Base-by-base conservation (phyloP, 2,888 invertebrate species). In the Idaea straminata region DNA sequence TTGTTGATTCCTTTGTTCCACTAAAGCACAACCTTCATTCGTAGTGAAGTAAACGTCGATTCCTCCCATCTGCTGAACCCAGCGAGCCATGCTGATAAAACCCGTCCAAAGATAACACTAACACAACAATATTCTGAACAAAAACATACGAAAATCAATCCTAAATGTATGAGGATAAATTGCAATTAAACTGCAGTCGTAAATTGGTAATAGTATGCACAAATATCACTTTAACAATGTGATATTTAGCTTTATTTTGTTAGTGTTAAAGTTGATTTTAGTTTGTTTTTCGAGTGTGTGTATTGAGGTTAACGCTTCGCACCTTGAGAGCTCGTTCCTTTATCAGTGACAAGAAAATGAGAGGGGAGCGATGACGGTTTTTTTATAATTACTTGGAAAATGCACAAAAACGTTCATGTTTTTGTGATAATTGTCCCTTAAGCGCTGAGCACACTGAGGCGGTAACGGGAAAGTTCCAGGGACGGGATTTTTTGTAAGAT, bases 281-380 rank as follows among this genome's bases (percentile, higher is more conserved):
- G 66, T 13, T 16, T 73, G 64, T 35, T 15, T 63, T 64, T 57
- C 65, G 65, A 67, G 71, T 67, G 82, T 88, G 87, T 86, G 84
- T 79, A 88, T 87, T 86, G 84, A 80, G 90, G 89, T 88, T 89
- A 90, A 86, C 86, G 86, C 80, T 89, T 89, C 79, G 85, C 89
- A 89, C 88, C 89, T 90, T 89, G 84, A 80, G 83, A 83, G 85
- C 82, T 84, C 77, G 83, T 84, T 83, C 78, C 65, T 76, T 87
- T 89, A 89, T 88, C 89, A 81, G 81, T 75, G 82, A 82, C 84
- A 87, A 87, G 88, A 86, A 89, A 86, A 87, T 83, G 67, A 68
- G 80, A 76, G 78, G 75, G 77, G 79, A 80, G 82, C 83, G 83
- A 84, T 70, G 63, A 66, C 62, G 64, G 65, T 69, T 59, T 59